Conservation (phyloP, 2,797 vertebrate species). For the Pristis pectinata region DNA sequence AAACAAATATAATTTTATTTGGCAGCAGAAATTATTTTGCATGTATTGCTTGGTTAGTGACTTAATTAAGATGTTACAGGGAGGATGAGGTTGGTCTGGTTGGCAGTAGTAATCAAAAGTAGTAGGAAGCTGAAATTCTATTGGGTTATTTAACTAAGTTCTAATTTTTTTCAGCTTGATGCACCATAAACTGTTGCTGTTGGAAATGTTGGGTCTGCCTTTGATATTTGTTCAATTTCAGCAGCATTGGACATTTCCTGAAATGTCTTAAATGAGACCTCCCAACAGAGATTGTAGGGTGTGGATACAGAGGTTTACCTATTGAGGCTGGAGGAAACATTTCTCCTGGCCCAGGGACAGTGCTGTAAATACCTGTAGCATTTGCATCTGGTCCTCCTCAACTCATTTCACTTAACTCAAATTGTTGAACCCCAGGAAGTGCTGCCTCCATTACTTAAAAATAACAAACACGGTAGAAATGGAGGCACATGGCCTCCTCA, state of each 20-base stretch:
- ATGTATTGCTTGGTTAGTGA: background rate
- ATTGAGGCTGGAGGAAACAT: background rate
- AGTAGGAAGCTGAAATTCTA: background rate
- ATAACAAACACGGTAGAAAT: background rate
- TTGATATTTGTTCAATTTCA: background rate
- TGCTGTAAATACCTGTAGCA: background rate
- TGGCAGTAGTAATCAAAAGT: background rate
- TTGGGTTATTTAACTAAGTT: background rate
- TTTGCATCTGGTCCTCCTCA: background rate
- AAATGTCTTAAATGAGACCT: background rate
- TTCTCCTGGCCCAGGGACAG: background rate
- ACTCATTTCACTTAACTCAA: background rate
- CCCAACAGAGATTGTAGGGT: background rate
- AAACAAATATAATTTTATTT: slow-evolving; percentile 8
- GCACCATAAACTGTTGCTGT: background rate
- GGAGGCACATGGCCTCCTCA: background rate
- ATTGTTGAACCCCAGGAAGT: background rate
- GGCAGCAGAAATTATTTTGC: background rate
- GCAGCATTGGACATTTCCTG: background rate
- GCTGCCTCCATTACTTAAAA: no score
- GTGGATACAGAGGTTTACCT: background rate
- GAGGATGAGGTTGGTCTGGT: background rate
- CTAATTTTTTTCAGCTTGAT: background rate
- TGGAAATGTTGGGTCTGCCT: background rate
- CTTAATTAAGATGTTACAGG: background rate